Base-by-base conservation (phyloP, 2,888 invertebrate species). In the Pediacus dermestoides region DNA sequence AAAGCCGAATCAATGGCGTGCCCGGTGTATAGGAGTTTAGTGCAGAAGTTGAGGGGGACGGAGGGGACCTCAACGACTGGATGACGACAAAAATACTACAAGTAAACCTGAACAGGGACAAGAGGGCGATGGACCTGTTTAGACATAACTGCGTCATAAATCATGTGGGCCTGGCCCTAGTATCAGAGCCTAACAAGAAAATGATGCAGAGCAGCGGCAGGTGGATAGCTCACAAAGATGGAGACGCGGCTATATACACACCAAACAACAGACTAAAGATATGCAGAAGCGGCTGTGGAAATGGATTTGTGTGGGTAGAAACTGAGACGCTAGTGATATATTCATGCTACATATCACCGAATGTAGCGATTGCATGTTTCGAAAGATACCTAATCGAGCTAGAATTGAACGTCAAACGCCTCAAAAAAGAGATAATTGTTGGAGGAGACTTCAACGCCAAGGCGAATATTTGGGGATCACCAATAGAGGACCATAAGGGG, bases 391-490 rank as follows among this genome's bases (percentile, higher is more conserved):
- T 10, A 26, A 26, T 4, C 6, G 11, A 26, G 4, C 4, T 26
- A 10, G 9, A 26, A 26, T 9, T 4, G 7, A 9, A 6, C 4
- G 11, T 26, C 6, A 4, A 9, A n/a, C n/a, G n/a, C n/a, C n/a
- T n/a, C n/a, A 18, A 18, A 18, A 26, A 26, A 7, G 26, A 4
- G 9, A 26, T 26, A 4, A n/a, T 26, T 26, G 9, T 26, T n/a
- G 26, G 26, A n/a, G 26, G 26, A 4, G 26, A 26, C 11, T 10
- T 26, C 6, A 26, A 26, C 9, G 26, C 26, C n/a, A 26, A 26
- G 9, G n/a, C 26, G 9, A n/a, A 4, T n/a, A 4, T 26, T 9
- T 9, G n/a, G 11, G 26, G 26, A 4, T 10, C 26, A n/a, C 4
- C 4, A n/a, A 26, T 4, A 10, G 9, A 4, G 9, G 11, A 26